Conservation (phyloP, 2,888 invertebrate genomes). For the Athalia circularis region DNA sequence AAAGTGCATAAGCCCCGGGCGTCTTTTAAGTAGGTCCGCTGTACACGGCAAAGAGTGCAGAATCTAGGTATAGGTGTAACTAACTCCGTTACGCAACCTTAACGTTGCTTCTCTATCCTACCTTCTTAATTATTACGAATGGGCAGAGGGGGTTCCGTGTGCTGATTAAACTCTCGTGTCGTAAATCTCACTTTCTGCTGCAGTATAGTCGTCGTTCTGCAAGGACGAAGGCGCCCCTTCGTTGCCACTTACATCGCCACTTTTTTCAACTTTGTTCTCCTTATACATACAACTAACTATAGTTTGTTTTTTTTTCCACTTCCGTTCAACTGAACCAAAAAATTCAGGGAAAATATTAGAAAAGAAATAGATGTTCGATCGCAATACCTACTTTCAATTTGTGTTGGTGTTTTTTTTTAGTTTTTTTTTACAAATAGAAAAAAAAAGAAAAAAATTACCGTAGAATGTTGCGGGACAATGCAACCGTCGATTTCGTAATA, state of each 20-base stretch:
- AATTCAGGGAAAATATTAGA: not conserved
- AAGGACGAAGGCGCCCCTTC: not conserved
- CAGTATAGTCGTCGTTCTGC: constrained; percentile 3
- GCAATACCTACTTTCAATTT: too few relatives aligned
- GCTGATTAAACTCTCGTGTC: constrained; percentile 58
- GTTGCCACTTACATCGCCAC: constrained; percentile 29
- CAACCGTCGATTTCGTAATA: not conserved
- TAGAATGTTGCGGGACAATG: too few relatives aligned
- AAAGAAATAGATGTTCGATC: too few relatives aligned
- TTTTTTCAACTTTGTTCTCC: not conserved
- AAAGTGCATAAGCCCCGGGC: constrained; percentile 40
- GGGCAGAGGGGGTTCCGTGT: constrained; percentile 53
- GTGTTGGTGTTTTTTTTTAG: too few relatives aligned
- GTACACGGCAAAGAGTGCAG: not conserved
- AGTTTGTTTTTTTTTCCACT: not conserved
- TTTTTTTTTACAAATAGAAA: too few relatives aligned
- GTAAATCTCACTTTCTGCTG: constrained; percentile 52
- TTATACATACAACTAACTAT: not conserved
- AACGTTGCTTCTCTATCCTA: constrained; percentile 14
- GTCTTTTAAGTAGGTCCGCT: constrained; percentile 13
- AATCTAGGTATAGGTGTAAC: constrained; percentile 10
- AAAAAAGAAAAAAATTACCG: too few relatives aligned
- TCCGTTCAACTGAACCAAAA: not conserved
- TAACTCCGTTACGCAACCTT: constrained; percentile 29
- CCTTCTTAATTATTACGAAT: constrained; percentile 58